Base-by-base conservation (phyloP, 2,888 invertebrate genomes). In the Plutella xylostella region DNA sequence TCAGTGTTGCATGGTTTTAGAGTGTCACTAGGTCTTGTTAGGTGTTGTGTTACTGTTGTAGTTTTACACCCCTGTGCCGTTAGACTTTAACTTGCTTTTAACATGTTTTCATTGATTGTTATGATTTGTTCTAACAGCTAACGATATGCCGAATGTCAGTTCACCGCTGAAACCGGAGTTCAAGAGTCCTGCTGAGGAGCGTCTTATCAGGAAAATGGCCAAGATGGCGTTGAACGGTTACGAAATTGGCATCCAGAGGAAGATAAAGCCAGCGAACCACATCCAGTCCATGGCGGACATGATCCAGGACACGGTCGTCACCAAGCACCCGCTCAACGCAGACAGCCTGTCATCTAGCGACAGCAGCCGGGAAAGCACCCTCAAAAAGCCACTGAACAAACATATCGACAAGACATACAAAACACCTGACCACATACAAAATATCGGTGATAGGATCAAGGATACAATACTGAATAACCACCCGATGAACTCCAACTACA, bases 221-320 rank as follows among this genome's bases (percentile, higher is more conserved):
- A 85, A 83, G 68, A 82, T 83, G 79, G 84, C 85, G 12, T 61
- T 85, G 41, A 84, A 85, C 56, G 83, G 83, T 21, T 85, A 84
- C 52, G 85, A 85, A 63, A 85, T 85, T 48, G 85, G 85, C 21
- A 84, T 85, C 50, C 85, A 85, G 55, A 69, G 85, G 53, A 85
- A 82, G 69, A 84, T 83, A 43, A 85, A 84, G 51, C 85, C 85
- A 0, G 83, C 79, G 33, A 82, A 83, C 52, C 83, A 83, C 51
- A 84, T 85, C 53, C 82, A 84, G 56, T 76, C 74, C 14, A 85
- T 84, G 84, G 85, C 85, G 41, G 77, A 77, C 47, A 80, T 74
- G 67, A 85, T 85, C 51, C 83, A 85, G 61, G 84, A 85, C 47
- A 85, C 85, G 12, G 75, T 85, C 35, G 82, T 85, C 2, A 78